Percentiles rank a stretch among this genome's conserved stretches.
Conservation (phyloP, 1,140 invertebrate genomes). For the Vollenhovia emeryi region DNA sequence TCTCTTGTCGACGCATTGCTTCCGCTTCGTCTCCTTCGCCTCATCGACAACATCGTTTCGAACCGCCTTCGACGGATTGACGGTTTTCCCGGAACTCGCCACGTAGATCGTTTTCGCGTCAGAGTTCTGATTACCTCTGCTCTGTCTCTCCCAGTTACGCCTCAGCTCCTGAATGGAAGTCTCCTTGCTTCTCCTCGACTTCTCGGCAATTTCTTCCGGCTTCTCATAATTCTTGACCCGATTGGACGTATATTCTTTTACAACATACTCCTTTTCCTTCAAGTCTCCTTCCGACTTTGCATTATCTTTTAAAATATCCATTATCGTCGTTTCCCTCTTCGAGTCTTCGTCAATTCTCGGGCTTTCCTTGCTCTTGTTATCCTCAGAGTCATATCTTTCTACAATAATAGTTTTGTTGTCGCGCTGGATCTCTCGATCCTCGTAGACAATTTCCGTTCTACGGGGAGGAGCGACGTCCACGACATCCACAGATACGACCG, state of each 20-base stretch:
- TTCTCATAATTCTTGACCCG: constrained; percentile 13
- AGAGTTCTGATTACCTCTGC: constrained; percentile 50
- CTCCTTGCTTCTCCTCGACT: constrained; percentile 16
- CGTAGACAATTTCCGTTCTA: constrained; percentile 42
- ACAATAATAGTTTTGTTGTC: background rate
- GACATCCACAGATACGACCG: constrained; percentile 1
- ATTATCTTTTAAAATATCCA: background rate
- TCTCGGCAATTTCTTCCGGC: constrained; percentile 20
- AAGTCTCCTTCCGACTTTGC: background rate
- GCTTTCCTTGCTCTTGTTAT: background rate
- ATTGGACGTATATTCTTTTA: background rate
- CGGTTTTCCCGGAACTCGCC: constrained; percentile 1
- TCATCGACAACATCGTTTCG: constrained; percentile 20
- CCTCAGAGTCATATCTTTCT: background rate
- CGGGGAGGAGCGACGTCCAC: constrained; percentile 45
- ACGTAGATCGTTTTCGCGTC: constrained; percentile 42
- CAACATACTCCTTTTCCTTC: background rate
- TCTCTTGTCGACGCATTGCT: constrained; percentile 61
- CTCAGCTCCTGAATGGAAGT: constrained; percentile 77
- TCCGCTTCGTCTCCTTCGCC: constrained; percentile 35
- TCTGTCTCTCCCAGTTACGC: constrained; percentile 81
- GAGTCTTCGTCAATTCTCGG: constrained; percentile 34
- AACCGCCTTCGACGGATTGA: constrained; percentile 38
- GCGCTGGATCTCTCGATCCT: constrained; percentile 21
- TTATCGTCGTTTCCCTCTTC: background rate